These are phyloP conservation scores for Epicampocera succincta DNA, from an alignment of 2,888 invertebrate species.

Conservation along the genomic window DNA sequence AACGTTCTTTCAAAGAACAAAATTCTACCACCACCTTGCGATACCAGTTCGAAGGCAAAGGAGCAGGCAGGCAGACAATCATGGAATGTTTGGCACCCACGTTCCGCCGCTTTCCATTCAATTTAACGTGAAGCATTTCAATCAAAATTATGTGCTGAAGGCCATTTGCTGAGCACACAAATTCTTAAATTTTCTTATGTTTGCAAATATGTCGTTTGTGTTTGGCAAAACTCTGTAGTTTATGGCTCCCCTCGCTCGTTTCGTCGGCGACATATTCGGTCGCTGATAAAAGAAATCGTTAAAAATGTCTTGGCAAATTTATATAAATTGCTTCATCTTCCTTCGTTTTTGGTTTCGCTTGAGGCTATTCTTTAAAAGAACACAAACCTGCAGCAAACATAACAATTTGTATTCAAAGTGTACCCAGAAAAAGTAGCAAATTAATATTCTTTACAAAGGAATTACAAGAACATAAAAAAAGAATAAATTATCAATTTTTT, in stretches of 20 bases:
- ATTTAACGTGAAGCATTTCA: conserved; percentile 21
- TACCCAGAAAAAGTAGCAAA: not conserved
- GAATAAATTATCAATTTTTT: conserved; percentile 30
- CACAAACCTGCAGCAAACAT: conserved; percentile 3
- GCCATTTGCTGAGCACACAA: conserved; percentile 16
- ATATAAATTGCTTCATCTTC: conserved; percentile 55
- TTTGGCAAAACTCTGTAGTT: not conserved
- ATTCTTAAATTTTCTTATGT: conserved; percentile 14
- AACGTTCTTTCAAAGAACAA: no score
- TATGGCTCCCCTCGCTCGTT: conserved; percentile 5
- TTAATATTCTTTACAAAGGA: not conserved
- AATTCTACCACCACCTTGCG: no score
- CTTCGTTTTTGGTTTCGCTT: conserved; percentile 29
- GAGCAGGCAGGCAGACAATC: not conserved
- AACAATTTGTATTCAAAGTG: not conserved
- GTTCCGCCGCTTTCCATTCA: no score
- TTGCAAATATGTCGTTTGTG: not conserved
- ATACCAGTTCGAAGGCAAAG: no score
- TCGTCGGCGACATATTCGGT: conserved; percentile 19
- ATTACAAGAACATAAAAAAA: not conserved
- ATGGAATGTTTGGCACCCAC: not conserved
- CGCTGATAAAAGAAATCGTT: conserved; percentile 10
- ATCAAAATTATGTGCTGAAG: conserved; percentile 31
- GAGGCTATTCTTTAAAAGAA: conserved; percentile 52
- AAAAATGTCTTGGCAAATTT: conserved; percentile 51